Evolutionary conservation across 64 coral and sea anemone genomes (phyloP), one percentile per base, ranked within the genome.

Genomic region (Stylophora pistillata): DNA sequence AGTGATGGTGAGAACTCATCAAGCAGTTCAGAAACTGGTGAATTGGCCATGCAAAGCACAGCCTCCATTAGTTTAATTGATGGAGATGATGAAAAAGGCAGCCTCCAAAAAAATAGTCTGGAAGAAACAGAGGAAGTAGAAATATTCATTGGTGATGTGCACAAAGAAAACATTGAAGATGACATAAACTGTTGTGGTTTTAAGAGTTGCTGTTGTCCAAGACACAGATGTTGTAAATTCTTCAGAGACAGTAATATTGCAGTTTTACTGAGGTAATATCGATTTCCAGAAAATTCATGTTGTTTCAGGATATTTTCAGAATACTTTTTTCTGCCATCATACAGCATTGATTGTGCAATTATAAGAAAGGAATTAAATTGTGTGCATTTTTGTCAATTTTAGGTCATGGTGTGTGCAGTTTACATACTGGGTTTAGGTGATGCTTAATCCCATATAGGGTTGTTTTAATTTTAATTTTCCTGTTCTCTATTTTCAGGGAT

Each of bases 21-120:
- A 58, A 79, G 77, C 11, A 7, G 37, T 47, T 47, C 37, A 47
- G 77, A 58, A 55, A 25, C 13, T 53, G 21, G 29, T 84, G 80
- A 84, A 84, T 53, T 84, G 26, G 60, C 80, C 13, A 52, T 84
- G 58, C 58, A 84, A 69, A 84, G 80, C 80, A 84, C 80, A 69
- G 33, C 37, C 7, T 47, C 37, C 37, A 47, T 4, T 7, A 47
- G 37, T 47, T 47, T 47, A 47, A 47, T 47, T 47, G 37, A 47
- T 47, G 60, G 13, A n/a, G 58, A 63, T 2, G 33, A 32, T 83
- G 80, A 83, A 11, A 69, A 64, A 11, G 32, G 58, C 64, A 21
- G 60, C 15, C 15, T 31, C 52, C 20, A 83, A 69, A 34, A 65
- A 23, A 23, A 16, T 3, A 69, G 60, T 34, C 26, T 23, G 4